Conservation (phyloP, 2,797 vertebrate genomes). For the Siniperca undulata region DNA sequence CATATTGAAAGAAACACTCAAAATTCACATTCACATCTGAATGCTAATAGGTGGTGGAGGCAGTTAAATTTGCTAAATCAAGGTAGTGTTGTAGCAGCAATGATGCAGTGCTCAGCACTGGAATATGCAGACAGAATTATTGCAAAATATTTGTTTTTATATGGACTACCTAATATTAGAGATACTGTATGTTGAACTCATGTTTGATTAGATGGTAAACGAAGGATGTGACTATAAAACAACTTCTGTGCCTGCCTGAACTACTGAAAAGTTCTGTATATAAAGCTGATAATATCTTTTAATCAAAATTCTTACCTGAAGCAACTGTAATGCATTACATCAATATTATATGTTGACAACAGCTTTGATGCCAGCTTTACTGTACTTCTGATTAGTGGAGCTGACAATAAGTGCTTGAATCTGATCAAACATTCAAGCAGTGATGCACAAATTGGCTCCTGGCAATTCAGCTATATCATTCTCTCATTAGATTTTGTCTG, state of each 20-base stretch:
- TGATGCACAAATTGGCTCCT: constrained; percentile 26
- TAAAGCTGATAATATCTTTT: neutral
- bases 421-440: constrained; percentile 20
- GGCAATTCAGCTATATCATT: constrained; percentile 26
- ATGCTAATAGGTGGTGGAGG: neutral
- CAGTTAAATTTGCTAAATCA: neutral
- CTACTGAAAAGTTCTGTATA: neutral
- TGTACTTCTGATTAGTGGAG: constrained; percentile 21
- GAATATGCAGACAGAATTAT: neutral
- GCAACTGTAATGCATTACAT: constrained; percentile 3
- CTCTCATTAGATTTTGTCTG: constrained; percentile 36
- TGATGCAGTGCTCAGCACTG: neutral
- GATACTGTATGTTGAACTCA: neutral
- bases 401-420: constrained; percentile 22
- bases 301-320: constrained; percentile 27
- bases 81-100: neutral
- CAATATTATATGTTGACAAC: constrained; percentile 16
- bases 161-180: neutral
- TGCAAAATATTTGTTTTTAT: neutral
- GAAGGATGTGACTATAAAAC: neutral
- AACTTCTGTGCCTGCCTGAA: neutral
- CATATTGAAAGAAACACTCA: neutral
- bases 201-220: neutral
- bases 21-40: neutral
- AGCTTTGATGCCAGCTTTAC: constrained; percentile 29